Conservation (phyloP, 2,888 invertebrate genomes). For the Gari tellinella region DNA sequence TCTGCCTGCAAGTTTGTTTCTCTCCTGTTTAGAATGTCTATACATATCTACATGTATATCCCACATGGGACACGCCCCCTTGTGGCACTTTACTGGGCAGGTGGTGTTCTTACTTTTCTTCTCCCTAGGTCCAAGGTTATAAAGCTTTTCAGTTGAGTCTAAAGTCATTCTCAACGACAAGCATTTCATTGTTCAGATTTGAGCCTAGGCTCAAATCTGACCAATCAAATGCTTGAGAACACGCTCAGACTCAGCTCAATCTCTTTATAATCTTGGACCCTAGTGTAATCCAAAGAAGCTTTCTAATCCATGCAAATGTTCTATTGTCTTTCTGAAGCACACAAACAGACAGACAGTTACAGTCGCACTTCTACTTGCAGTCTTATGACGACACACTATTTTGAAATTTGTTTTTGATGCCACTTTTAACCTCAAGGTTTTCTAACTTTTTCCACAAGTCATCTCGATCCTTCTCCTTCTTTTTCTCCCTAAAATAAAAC, state of each 20-base stretch:
- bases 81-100: no score
- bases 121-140: no score
- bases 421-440: slow-evolving; percentile 80
- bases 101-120: no score
- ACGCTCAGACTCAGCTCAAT: no score
- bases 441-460: slow-evolving; percentile 93
- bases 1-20: not conserved
- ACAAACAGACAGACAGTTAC: slow-evolving; percentile 39
- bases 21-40: not conserved
- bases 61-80: no score
- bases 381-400: slow-evolving; percentile 56
- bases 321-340: slow-evolving; percentile 17
- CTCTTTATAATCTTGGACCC: no score
- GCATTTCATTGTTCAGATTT: no score
- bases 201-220: no score
- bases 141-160: no score
- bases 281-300: slow-evolving; percentile 4
- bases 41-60: slow-evolving; percentile 19
- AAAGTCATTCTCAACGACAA: no score
- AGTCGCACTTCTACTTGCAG: slow-evolving; percentile 7
- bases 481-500: slow-evolving; percentile 94
- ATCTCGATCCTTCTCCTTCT: slow-evolving; percentile 97
- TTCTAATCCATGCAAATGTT: slow-evolving; percentile 4
- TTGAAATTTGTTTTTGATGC: slow-evolving; percentile 65
- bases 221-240: no score